Evolutionary conservation across 2,113 vertebrate species (phyloP).

Genomic region (Hippocampus zosterae): DNA sequence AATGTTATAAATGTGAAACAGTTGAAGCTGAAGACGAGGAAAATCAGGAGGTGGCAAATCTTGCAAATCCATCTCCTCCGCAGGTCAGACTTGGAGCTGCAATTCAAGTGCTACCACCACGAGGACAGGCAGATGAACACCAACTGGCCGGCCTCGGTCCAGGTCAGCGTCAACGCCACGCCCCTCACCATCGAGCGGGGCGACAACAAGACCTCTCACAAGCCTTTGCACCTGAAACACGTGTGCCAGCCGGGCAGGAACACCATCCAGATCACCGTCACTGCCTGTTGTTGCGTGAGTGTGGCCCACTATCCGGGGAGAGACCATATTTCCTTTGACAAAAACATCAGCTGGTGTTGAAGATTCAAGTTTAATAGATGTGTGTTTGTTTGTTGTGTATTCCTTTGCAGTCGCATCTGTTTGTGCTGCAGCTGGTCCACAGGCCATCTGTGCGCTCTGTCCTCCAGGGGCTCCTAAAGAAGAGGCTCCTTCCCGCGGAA

Average conservation of each 20-base stretch:
- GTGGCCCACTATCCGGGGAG: background rate
- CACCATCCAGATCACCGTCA: slow-evolving; percentile 99
- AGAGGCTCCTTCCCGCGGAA: slow-evolving; percentile 94
- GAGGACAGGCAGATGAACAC: slow-evolving; percentile 99
- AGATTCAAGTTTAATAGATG: background rate
- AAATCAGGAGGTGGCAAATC: background rate
- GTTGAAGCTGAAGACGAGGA: background rate
- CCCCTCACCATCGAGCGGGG: slow-evolving; percentile 97
- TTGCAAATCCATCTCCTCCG: background rate
- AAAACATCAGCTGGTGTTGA: background rate
- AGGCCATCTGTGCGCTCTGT: slow-evolving; percentile 95
- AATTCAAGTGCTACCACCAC: slow-evolving; percentile 99
- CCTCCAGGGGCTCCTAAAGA: slow-evolving; percentile 96
- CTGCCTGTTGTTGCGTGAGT: slow-evolving; percentile 98
- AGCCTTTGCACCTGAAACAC: slow-evolving; percentile 96
- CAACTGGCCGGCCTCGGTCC: slow-evolving; percentile 98
- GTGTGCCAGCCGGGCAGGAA: slow-evolving; percentile 97
- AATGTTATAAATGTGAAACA: background rate
- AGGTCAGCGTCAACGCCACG: slow-evolving; percentile 98
- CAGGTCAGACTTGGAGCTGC: slow-evolving; percentile 96
- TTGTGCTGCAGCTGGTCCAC: slow-evolving; percentile 98
- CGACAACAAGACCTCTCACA: slow-evolving; percentile 99
- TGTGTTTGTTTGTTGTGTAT: slow-evolving; percentile 15
- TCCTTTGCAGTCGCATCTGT: slow-evolving; percentile 90
- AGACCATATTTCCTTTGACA: background rate